Base-by-base conservation (phyloP, 2,888 invertebrate species). In the Ryuthela nishihirai region DNA sequence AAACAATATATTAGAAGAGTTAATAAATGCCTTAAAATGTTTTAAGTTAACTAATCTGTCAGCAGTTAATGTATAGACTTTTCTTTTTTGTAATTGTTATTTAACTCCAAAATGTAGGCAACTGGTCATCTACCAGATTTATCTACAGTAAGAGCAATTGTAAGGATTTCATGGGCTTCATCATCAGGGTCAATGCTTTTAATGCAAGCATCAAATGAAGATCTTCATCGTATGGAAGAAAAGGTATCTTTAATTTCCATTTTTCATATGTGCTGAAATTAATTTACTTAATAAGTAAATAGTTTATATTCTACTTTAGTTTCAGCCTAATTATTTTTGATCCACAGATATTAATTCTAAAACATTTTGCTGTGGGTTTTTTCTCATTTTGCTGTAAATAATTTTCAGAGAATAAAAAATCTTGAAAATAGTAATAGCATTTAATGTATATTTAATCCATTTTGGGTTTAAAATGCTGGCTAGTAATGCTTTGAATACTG, bases 141-240 rank as follows among this genome's bases (percentile, higher is more conserved):
- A 55, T 79, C 80, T 45, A 85, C 85, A 24, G 83, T 88, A 43
- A 80, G 83, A 69, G 83, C 87, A 21, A 79, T 88, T 56, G 84
- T 88, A 65, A 82, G 84, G 69, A 76, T 89, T 56, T 84, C 88
- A 5, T 88, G 88, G 87, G 83, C 87, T 1, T 83, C 87, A 1
- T 85, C 85, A 36, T 83, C 83, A 56, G 85, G 85, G 17, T 82
- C 82, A 71, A 73, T 83, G 43, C 79, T 79, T 62, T 77, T 82
- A 29, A 74, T 82, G 35, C 81, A 82, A 68, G 77, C 80, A 1
- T 77, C 82, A 1, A 77, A 79, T 24, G 82, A 83, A 64, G 78
- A 79, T 39, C 77, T 87, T 34, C 85, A 86, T 69, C 76, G 80
- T 25, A 75, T 83, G 48, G 83, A 84, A 60, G 73, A 74, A 53